Conservation (phyloP, 2,888 invertebrate species). For the Selenia dentaria region DNA sequence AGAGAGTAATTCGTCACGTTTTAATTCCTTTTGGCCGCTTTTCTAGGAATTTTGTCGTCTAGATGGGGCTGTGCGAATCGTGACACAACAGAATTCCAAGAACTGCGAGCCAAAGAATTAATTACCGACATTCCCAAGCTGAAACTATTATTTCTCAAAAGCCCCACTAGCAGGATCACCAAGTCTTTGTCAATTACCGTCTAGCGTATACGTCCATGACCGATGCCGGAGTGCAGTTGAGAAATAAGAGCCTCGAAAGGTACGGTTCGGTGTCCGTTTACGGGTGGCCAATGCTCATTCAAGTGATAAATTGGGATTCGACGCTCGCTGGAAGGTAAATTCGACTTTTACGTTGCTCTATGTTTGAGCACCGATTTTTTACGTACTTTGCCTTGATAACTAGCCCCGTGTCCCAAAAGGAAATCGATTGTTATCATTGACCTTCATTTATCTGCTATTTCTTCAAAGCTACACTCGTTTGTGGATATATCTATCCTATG, state of each 20-base stretch:
- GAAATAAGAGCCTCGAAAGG: conserved; percentile 32
- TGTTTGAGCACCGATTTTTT: conserved; percentile 11
- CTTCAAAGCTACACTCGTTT: too few species aligned
- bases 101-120: too few species aligned
- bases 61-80: too few species aligned
- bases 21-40: too few species aligned
- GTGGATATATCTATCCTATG: too few species aligned
- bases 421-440: too few species aligned
- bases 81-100: too few species aligned
- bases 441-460: too few species aligned
- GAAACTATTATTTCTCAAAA: neutral
- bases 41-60: too few species aligned
- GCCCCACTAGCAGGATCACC: conserved; percentile 6
- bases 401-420: too few species aligned
- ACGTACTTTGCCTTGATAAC: conserved; percentile 5
- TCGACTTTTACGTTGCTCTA: conserved; percentile 18
- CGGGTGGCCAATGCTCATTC: conserved; percentile 39
- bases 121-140: neutral
- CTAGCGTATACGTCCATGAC: neutral
- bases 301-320: conserved; percentile 35
- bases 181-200: conserved; percentile 13
- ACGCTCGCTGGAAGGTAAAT: conserved; percentile 15
- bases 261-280: conserved; percentile 34
- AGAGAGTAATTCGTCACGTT: too few species aligned
- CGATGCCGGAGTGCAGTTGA: conserved; percentile 10